Conservation (phyloP, 2,113 vertebrate species). For the Microtus ochrogaster region DNA sequence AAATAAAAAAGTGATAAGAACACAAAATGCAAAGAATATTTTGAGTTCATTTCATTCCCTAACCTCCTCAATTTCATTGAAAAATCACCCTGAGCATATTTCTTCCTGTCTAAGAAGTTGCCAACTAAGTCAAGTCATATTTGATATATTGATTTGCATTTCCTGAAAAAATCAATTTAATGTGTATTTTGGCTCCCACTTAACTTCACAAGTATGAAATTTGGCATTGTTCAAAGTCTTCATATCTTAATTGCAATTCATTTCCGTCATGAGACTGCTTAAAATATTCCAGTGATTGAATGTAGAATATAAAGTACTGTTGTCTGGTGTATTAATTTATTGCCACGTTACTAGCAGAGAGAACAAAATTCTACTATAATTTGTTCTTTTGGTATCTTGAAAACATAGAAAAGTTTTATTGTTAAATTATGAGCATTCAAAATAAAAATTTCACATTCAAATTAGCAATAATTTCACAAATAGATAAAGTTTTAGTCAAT, state of each 20-base stretch:
- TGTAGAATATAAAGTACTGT: background rate
- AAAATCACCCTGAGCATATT: background rate
- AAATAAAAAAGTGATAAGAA: background rate
- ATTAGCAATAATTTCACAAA: background rate
- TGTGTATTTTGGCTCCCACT: background rate
- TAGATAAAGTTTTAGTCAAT: background rate
- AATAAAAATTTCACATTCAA: background rate
- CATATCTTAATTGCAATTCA: slow-evolving; percentile 50
- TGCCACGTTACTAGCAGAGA: background rate
- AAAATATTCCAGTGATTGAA: background rate
- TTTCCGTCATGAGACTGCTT: slow-evolving; percentile 8
- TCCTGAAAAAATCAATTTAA: background rate
- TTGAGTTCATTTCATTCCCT: background rate
- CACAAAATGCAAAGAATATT: background rate
- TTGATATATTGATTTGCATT: slow-evolving; percentile 40
- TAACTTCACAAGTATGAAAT: background rate
- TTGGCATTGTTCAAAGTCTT: background rate
- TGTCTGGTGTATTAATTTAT: background rate
- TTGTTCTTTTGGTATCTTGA: background rate
- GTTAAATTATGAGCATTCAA: background rate
- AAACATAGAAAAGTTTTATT: background rate
- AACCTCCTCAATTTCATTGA: background rate
- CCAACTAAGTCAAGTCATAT: background rate
- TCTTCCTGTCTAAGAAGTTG: background rate
- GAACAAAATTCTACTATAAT: background rate